Evolutionary conservation across 1,140 invertebrate species (phyloP).

Genomic region (Pseudomyrmex dendroicus): DNA sequence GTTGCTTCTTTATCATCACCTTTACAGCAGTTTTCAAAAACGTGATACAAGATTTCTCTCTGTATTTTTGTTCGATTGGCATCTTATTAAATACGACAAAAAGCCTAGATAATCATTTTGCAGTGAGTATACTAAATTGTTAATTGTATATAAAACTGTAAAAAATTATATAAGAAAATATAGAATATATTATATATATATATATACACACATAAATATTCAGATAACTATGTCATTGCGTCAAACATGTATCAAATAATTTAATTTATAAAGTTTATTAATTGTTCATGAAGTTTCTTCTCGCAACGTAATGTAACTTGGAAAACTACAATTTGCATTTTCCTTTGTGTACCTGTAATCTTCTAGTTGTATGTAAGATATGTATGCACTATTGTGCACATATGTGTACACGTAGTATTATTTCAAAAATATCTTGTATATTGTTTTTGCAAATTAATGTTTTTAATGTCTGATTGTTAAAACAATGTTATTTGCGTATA

Average conservation of each 20-base stretch:
- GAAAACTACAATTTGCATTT: constrained; percentile 28
- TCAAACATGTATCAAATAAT: constrained; percentile 18
- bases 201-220: too few species aligned
- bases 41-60: too few species aligned
- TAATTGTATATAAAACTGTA: not conserved
- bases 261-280: constrained; percentile 15
- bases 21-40: too few species aligned
- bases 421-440: constrained; percentile 38
- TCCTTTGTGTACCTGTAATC: constrained; percentile 18
- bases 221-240: not conserved
- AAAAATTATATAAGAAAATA: not conserved
- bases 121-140: constrained; percentile 31
- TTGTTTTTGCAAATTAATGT: constrained; percentile 17
- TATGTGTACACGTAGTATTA: not conserved
- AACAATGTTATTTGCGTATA: too few species aligned
- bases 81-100: too few species aligned
- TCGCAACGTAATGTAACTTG: not conserved
- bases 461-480: not conserved
- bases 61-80: too few species aligned
- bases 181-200: not conserved
- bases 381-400: constrained; percentile 18
- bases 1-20: constrained; percentile 29
- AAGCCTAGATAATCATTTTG: not conserved
- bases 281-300: constrained; percentile 15
- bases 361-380: constrained; percentile 8